A percentile compares a stretch with the other conserved stretches of the same genome.
phyloP scores from a whole-genome alignment of 2,888 invertebrate genomes.

The Coenonympha glycerion region DNA sequence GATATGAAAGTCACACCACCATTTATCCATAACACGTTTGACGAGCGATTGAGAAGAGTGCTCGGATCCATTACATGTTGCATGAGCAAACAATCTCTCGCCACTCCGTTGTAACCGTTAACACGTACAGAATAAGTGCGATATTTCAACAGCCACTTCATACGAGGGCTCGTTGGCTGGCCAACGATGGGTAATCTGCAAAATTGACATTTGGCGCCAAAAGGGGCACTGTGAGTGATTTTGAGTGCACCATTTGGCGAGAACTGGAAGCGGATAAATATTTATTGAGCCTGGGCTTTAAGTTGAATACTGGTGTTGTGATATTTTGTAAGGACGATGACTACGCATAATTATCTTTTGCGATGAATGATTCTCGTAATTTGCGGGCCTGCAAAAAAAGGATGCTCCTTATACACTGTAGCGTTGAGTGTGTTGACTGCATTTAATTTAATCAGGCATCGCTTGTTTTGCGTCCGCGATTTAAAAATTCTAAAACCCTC shows the following conservation, averaged over 20 bases:
- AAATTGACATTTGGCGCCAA: constrained; percentile 68
- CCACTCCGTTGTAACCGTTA: constrained; percentile 47
- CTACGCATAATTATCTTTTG: constrained; percentile 1
- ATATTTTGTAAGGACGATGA: constrained; percentile 22
- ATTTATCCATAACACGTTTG: constrained; percentile 67
- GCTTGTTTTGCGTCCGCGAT: too few species aligned
- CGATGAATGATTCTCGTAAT: constrained; percentile 2
- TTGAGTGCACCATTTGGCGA: constrained; percentile 52
- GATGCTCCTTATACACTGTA: too few species aligned
- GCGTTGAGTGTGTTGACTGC: too few species aligned
- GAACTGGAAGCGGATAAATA: constrained; percentile 51
- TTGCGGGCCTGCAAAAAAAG: background rate
- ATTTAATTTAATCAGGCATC: too few species aligned
- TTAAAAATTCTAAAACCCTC: too few species aligned
- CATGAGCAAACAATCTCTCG: constrained; percentile 52
- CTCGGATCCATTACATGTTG: constrained; percentile 61
- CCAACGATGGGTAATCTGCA: constrained; percentile 55
- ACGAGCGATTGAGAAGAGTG: constrained; percentile 65
- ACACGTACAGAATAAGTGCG: constrained; percentile 36
- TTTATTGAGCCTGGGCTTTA: constrained; percentile 50
- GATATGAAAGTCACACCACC: constrained; percentile 60
- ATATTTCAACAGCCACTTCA: constrained; percentile 28
- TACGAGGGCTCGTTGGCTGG: constrained; percentile 43
- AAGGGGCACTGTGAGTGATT: constrained; percentile 51
- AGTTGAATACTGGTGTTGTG: constrained; percentile 35